Base-by-base conservation (phyloP, 2,113 vertebrate genomes). In the Chaetura pelagica region DNA sequence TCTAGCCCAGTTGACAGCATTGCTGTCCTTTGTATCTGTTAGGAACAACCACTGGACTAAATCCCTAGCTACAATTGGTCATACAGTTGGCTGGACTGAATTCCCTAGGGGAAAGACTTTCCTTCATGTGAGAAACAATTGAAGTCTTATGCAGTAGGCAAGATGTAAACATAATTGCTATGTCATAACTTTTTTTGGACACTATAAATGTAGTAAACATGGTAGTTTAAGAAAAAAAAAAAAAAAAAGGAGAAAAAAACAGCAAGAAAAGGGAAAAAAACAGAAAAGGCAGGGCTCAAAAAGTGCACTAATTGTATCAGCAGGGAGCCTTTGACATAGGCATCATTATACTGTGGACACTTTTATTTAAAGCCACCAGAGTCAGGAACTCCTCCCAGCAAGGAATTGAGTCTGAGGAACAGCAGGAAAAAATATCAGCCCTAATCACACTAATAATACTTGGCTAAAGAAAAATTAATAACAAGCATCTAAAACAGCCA, bases 11-110 rank as follows among this genome's bases (percentile, higher is more conserved):
- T 38, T n/a, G 21, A 11, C 6, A 78, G 35, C 3, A 3, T 18
- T 90, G 35, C 18, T 67, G 26, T 46, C 15, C 14, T 46, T 22
- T 42, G 7, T 69, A 6, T 15, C 20, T 72, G 38, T 66, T 19
- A 34, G 61, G 77, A 64, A 34, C 6, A 81, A 66, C 26, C 23
- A 29, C 0, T 46, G 62, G n/a, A 19, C 10, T 73, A 62, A 74
- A 62, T 35, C 30, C 7, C 20, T 68, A n/a, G 18, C 22, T 52
- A 1, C n/a, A 71, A 58, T 2, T 27, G 46, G 10, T 19, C 8
- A 21, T 48, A 9, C 4, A 19, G 32, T 14, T 0, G 0, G 15
- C 59, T 84, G 0, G 0, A 15, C 10, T 64, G 38, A 51, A 78
- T 57, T 88, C 9, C 7, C n/a, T 42, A 5, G 19, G 6, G 26